Evolutionary conservation across 37 sponge, comb jelly and placozoan species (phyloP).

Genomic region (Halisarca cf. caerulea): DNA sequence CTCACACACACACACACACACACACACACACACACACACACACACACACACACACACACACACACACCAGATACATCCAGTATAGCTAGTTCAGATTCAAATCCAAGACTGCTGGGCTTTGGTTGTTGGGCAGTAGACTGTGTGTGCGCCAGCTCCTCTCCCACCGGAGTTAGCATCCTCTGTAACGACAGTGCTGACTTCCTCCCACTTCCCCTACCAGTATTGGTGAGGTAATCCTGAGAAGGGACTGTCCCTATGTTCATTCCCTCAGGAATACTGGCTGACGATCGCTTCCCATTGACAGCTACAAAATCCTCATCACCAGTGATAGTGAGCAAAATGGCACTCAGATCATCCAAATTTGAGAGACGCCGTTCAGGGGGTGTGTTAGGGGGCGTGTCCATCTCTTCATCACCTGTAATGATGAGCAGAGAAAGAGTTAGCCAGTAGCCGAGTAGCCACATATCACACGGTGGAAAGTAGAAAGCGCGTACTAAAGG

Average conservation of each 20-base stretch:
- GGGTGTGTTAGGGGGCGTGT: neutral
- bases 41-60: too few relatives aligned
- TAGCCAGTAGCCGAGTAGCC: too few relatives aligned
- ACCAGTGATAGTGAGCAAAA: slow-evolving; percentile 6
- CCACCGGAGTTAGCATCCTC: slow-evolving; percentile 16
- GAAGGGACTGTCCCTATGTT: too few relatives aligned
- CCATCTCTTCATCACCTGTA: slow-evolving; percentile 19
- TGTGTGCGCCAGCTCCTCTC: neutral
- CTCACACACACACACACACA: too few relatives aligned
- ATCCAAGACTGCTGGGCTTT: neutral
- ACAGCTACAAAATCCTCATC: neutral
- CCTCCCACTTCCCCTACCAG: neutral
- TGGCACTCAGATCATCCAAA: neutral
- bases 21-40: too few relatives aligned
- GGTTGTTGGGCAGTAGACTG: neutral
- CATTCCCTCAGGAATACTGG: neutral
- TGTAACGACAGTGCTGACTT: slow-evolving; percentile 6
- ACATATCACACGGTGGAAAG: too few relatives aligned
- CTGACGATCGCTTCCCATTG: neutral
- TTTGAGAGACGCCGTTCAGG: slow-evolving; percentile 13
- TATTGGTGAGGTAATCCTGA: too few relatives aligned
- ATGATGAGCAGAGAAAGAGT: too few relatives aligned
- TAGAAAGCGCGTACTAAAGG: too few relatives aligned
- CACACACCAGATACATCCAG: neutral
- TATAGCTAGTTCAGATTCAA: neutral